Conservation (phyloP, 2,113 vertebrate genomes). For the Apus apus region DNA sequence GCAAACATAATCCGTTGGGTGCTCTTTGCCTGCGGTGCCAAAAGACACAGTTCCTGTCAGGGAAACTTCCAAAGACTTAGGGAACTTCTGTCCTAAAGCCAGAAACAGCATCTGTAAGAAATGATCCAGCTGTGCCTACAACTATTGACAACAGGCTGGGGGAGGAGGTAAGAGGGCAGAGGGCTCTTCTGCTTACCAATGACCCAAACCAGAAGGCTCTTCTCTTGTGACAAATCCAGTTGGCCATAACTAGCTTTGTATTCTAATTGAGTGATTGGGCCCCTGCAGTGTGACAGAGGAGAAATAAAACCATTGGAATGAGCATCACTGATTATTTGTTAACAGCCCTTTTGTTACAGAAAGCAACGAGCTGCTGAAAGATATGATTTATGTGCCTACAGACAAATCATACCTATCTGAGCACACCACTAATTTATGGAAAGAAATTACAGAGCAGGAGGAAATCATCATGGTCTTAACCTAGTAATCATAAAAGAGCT, state of each 20-base stretch:
- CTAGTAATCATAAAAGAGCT: neutral
- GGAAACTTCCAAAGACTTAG: slow-evolving; percentile 87
- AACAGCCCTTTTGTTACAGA: neutral
- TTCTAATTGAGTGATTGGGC: slow-evolving; percentile 83
- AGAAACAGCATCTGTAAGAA: slow-evolving; percentile 10
- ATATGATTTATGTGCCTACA: neutral
- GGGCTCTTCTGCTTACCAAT: slow-evolving; percentile 76
- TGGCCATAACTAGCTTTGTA: slow-evolving; percentile 89
- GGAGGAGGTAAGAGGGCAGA: neutral
- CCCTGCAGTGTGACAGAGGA: slow-evolving; percentile 71
- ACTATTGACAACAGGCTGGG: neutral
- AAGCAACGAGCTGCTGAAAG: neutral
- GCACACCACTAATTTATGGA: neutral
- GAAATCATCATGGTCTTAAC: neutral
- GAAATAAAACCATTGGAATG: neutral
- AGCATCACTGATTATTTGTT: neutral
- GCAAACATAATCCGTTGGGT: slow-evolving; percentile 85
- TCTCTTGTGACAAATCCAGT: slow-evolving; percentile 88
- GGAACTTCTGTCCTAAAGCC: slow-evolving; percentile 90
- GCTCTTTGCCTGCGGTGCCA: slow-evolving; percentile 69
- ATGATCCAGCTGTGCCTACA: neutral
- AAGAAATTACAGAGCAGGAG: slow-evolving; percentile 16
- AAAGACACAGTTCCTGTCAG: slow-evolving; percentile 86
- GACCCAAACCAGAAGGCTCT: slow-evolving; percentile 88
- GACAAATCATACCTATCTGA: neutral